Base-by-base conservation (phyloP, 1,140 invertebrate species). In the Leptinotarsa lineolata region DNA sequence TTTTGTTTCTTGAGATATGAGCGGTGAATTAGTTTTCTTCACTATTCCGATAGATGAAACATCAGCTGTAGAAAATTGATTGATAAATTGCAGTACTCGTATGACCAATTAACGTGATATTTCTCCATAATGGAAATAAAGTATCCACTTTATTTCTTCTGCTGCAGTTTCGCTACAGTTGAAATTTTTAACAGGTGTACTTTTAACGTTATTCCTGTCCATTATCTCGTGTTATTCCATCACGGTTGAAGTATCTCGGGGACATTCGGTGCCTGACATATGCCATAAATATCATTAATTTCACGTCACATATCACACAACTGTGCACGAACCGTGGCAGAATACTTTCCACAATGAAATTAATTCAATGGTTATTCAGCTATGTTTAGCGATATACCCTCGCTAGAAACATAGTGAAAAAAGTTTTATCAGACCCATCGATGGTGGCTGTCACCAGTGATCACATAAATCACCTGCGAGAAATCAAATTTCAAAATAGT, bases 201-300 rank as follows among this genome's bases (percentile, higher is more conserved):
- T 54, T 54, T 54, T 18, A 54, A 54, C 48, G 48, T 54, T 54
- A 54, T 54, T 54, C n/a, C 48, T 54, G 20, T 63, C 61, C n/a
- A 63, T 22, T 63, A 22, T 63, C 61, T 63, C 61, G 61, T 63
- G 61, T 63, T 30, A 22, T 12, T 22, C 61, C 61, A 63, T 63
- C 61, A 63, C 61, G 61, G 61, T 63, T 63, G 61, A 63, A 21
- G 61, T 39, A 30, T 5, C 61, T 63, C 20, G 2, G 6, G 5
- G 21, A 63, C 61, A 63, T n/a, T 63, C 61, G 20, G 61, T 12
- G 61, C 20, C 61, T 15, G 61, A 63, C 61, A 63, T 21, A 63
- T 63, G 61, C 61, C 61, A 63, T 63, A 63, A 63, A 63, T 63
- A 63, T 63, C 61, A 63, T 63, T 63, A 63, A 63, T 63, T 63